Conservation (phyloP, 2,888 invertebrate genomes). For the Diarsia rubi region DNA sequence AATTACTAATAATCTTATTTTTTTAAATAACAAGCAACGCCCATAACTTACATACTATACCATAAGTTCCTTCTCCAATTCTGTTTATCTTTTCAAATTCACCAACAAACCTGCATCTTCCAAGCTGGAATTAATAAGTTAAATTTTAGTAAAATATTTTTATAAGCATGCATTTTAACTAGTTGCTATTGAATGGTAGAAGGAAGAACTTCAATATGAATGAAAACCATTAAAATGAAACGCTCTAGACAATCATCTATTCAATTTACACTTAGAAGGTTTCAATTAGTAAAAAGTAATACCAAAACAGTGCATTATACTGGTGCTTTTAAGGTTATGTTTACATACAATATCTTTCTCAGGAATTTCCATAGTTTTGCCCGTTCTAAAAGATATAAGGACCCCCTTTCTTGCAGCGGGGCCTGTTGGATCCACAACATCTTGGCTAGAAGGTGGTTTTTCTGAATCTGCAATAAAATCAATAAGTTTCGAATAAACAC, state of each 20-base stretch:
- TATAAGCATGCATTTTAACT: background rate
- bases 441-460: constrained; percentile 82
- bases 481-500: constrained; percentile 2
- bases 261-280: background rate
- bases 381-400: constrained; percentile 95
- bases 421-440: constrained; percentile 93
- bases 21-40: background rate
- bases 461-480: constrained; percentile 82
- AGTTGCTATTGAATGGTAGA: background rate
- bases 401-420: constrained; percentile 95
- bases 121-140: constrained; percentile 91
- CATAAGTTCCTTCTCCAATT: constrained; percentile 99
- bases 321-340: constrained; percentile 74
- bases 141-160: constrained; percentile 1
- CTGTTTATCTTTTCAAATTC: constrained; percentile 99
- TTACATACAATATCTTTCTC: constrained; percentile 95
- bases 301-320: background rate
- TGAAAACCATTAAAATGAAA: background rate
- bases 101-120: constrained; percentile 97
- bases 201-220: background rate
- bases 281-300: background rate
- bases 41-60: constrained; percentile 96
- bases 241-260: background rate
- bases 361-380: constrained; percentile 96
- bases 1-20: too few relatives aligned